Base-by-base conservation (phyloP, 92 coral and sea anemone genomes). In the Epizoanthus stellaris region DNA sequence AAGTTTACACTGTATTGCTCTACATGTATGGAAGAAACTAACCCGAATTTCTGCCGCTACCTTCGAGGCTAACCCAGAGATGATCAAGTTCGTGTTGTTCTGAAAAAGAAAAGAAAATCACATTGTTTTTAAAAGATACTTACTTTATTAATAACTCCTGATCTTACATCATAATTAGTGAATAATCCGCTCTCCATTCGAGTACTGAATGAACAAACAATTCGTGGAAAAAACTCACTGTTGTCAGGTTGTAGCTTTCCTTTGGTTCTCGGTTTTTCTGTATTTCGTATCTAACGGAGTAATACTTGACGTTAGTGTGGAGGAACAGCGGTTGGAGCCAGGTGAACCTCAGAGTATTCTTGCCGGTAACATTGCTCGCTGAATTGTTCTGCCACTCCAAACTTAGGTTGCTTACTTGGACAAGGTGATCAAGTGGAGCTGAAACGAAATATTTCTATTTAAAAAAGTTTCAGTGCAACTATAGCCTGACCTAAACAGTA, bases 41-140 rank as follows among this genome's bases (percentile, higher is more conserved):
- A 79, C 83, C 83, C 49, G 59, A 5, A 79, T 43, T 63, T 79
- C 73, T 40, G 36, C 45, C 5, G 83, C 83, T 40, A 62, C 53
- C 5, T 20, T 63, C 65, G 11, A 8, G 14, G 83, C 54, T 11
- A 63, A 70, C 4, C 60, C 72, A 64, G 13, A 5, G 30, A 79
- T 79, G 42, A 7, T 11, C 2, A 63, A 43, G 1, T 40, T 45
- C 15, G 70, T 79, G 13, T 10, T 45, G 17, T 11, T 64, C 83
- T 79, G 67, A 3, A 12, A 64, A 7, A 4, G 5, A 79, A 21
- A 61, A 58, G 40, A 34, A 39, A 17, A 11, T 38, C 38, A 65
- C 12, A 6, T 12, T 2, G 3, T 2, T 3, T 34, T 6, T 23
- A 64, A 13, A 30, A 21, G 21, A 10, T 15, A 11, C n/a, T 34